Base-by-base conservation (phyloP, 1,140 invertebrate genomes). In the Drosophila grimshawi region DNA sequence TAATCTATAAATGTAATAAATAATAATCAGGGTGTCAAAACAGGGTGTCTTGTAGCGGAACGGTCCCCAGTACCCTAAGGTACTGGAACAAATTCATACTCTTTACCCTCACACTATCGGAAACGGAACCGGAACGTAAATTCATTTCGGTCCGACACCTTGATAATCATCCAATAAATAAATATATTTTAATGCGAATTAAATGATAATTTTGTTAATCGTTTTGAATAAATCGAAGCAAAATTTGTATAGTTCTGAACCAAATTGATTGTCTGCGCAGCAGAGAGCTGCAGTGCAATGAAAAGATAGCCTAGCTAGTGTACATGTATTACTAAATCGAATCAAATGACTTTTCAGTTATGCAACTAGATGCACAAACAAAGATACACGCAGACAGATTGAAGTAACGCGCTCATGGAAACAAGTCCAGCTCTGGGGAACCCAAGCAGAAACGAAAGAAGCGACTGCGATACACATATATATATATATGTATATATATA, bases 251-350 rank as follows among this genome's bases (percentile, higher is more conserved):
- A 70, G 67, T 70, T 63, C 49, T 32, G 35, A 65, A 49, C 61
- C 68, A 65, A 65, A 71, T 65, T 71, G 68, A 71, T 71, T 71
- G 68, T 71, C 68, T 70, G 60, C 41, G 67, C 68, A 71, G 35
- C 49, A 37, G 43, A 2, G 53, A 19, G 57, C 60, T 64, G 67
- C 51, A 55, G 56, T 68, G 56, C 46, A 60, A 43, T 68, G 35
- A 35, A 60, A 60, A 46, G 51, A 33, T 29, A 32, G 4, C 19
- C 41, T 45, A 32, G 57, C 57, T 51, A 11, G n/a, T 55, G 35
- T 55, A n/a, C 32, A 5, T 33, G 2, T 41, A 10, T 29, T 5
- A 39, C 19, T 30, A 32, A 41, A 19, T 19, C 19, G 19, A 39
- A 19, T 45, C 11, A 43, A 5, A 32, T 6, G 8, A 19, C 30